These are phyloP conservation scores for Neosilurus hyrtlii DNA, from an alignment of 2,797 vertebrate genomes.

Conservation along the genomic window DNA sequence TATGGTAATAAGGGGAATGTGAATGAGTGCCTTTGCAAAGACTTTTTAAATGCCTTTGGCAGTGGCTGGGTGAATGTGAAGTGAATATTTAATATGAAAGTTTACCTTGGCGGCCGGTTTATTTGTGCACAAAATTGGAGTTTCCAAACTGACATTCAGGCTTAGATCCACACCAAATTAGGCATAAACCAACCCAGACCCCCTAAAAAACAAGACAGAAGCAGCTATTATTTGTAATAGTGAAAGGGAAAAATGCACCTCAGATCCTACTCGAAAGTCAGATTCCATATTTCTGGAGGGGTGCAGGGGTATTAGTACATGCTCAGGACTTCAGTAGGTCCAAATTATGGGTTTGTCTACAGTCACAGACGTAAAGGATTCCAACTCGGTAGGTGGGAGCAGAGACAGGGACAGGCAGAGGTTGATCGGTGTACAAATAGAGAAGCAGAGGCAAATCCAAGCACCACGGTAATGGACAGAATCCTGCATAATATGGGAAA, in stretches of 20 bases:
- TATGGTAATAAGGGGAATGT: slow-evolving; percentile 5
- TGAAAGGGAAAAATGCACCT: background rate
- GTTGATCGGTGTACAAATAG: no score
- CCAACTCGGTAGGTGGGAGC: no score
- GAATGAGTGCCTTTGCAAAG: slow-evolving; percentile 1
- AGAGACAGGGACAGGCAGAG: no score
- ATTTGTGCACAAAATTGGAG: background rate
- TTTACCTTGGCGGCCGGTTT: background rate
- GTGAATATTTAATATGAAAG: slow-evolving; percentile 6
- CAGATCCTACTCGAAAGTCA: background rate
- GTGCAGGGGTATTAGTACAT: no score
- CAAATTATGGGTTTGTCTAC: no score
- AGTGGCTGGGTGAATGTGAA: background rate
- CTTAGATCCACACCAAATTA: background rate
- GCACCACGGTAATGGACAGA: no score
- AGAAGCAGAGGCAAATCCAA: no score
- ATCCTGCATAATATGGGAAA: no score
- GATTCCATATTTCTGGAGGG: no score
- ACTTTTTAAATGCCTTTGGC: slow-evolving; percentile 5
- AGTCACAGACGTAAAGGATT: no score
- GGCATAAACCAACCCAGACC: no score
- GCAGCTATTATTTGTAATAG: background rate
- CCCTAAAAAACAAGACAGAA: background rate
- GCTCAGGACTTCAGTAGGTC: no score
- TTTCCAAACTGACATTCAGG: background rate